phyloP scores from a whole-genome alignment of 2,113 vertebrate species.

The Mugil cephalus region DNA sequence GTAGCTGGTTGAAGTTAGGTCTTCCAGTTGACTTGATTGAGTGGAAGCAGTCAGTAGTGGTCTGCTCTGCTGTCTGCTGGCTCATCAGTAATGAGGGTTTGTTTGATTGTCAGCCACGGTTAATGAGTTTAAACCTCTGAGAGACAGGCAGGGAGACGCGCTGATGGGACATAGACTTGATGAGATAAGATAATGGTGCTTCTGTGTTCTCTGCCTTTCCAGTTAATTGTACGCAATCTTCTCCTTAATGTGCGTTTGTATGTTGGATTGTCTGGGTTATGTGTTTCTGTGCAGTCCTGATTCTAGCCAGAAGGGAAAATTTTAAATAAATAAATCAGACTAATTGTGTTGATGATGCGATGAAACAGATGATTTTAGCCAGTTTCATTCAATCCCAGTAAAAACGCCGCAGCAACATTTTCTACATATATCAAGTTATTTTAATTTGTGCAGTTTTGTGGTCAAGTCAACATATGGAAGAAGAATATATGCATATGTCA shows the following conservation, averaged over 20 bases:
- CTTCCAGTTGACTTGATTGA: constrained; percentile 23
- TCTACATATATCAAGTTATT: background rate
- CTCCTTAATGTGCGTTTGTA: constrained; percentile 29
- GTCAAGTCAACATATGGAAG: too few relatives aligned
- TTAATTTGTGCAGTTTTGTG: too few relatives aligned
- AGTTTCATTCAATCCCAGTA: background rate
- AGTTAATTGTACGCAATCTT: constrained; percentile 28
- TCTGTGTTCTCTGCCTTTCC: constrained; percentile 48
- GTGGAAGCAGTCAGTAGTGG: background rate
- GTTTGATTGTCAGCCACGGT: constrained; percentile 27
- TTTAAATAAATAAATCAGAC: too few relatives aligned
- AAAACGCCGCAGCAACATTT: too few relatives aligned
- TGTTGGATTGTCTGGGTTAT: constrained; percentile 19
- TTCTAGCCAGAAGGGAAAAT: background rate
- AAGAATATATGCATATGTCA: too few relatives aligned
- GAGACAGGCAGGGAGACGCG: background rate
- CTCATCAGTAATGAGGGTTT: constrained; percentile 43
- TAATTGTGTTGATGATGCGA: background rate
- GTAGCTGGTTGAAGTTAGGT: constrained; percentile 8
- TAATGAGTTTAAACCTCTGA: constrained; percentile 55
- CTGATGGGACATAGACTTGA: constrained; percentile 17
- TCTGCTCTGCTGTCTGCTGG: constrained; percentile 18
- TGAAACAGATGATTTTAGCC: background rate
- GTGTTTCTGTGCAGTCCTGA: background rate
- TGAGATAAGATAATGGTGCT: constrained; percentile 59